These are phyloP conservation scores for Amblyjoppa fuscipennis DNA, from an alignment of 2,888 invertebrate genomes.

Conservation along the genomic window DNA sequence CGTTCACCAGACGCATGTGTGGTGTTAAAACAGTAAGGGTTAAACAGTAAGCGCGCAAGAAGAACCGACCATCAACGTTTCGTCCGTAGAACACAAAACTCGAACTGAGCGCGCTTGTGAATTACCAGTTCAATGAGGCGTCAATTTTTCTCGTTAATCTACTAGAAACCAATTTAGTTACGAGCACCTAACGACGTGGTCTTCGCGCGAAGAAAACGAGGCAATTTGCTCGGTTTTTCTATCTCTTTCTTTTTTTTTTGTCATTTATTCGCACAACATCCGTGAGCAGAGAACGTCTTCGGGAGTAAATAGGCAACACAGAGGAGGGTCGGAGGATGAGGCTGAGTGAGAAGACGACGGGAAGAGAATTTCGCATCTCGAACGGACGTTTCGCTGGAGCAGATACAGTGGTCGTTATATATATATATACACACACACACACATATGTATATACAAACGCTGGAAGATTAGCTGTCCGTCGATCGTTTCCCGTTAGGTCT, in stretches of 20 bases:
- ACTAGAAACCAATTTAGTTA: conserved; percentile 9
- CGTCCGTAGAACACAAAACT: background rate
- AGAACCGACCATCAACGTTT: background rate
- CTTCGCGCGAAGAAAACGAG: background rate
- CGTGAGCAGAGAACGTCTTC: conserved; percentile 27
- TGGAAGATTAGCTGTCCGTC: conserved; percentile 84
- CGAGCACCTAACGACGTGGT: conserved; percentile 1
- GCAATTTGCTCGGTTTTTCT: conserved; percentile 13
- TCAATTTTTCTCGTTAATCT: conserved; percentile 5
- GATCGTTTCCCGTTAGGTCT: conserved; percentile 80
- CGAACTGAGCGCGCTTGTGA: background rate
- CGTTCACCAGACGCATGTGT: background rate
- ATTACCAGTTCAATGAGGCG: background rate
- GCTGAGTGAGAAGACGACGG: conserved; percentile 10
- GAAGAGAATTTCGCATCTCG: conserved; percentile 49
- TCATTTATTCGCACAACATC: conserved; percentile 26
- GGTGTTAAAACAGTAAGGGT: background rate
- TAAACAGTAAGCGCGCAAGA: background rate
- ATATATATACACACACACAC: too few relatives aligned
- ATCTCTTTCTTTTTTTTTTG: conserved; percentile 29
- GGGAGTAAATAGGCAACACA: conserved; percentile 37
- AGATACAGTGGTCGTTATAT: background rate
- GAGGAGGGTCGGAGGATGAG: conserved; percentile 9
- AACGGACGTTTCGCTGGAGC: conserved; percentile 14
- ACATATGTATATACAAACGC: conserved; percentile 33